These are phyloP conservation scores for Chloroceryle aenea DNA, from an alignment of 2,113 vertebrate genomes.

Conservation along the genomic window DNA sequence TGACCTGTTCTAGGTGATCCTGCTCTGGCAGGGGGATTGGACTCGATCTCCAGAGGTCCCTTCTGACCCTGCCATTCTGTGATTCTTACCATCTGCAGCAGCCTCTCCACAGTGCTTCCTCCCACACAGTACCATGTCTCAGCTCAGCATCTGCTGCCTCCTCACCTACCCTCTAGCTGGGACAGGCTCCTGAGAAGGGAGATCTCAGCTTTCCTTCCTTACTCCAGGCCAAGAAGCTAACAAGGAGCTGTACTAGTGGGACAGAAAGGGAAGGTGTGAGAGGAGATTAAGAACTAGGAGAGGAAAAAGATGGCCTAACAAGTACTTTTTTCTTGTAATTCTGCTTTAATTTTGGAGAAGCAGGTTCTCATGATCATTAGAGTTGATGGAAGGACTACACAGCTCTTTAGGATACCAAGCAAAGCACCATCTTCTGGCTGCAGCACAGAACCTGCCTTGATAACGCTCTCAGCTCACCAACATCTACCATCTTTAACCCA, in stretches of 20 bases:
- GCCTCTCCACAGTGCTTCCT: background rate
- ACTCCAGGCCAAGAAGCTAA: background rate
- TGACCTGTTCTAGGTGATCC: too few relatives aligned
- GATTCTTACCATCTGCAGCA: background rate
- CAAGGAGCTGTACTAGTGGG: background rate
- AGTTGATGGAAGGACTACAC: background rate
- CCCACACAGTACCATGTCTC: rapidly evolving
- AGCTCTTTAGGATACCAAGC: background rate
- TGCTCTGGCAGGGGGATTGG: too few relatives aligned
- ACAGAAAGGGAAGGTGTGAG: background rate
- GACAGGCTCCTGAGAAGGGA: background rate
- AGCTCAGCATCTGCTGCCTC: background rate
- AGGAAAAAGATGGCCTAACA: background rate
- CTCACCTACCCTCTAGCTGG: background rate
- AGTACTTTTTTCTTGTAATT: background rate
- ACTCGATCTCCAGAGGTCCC: too few relatives aligned
- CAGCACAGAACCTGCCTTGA: background rate
- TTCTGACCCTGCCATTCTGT: too few relatives aligned
- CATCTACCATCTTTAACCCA: background rate
- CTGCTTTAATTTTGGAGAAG: background rate
- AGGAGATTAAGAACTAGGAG: background rate
- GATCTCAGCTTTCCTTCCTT: background rate
- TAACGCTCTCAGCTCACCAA: background rate
- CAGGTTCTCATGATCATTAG: rapidly evolving
- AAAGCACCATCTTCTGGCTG: background rate